Conservation (phyloP, 2,113 vertebrate species). For the Strix uralensis region DNA sequence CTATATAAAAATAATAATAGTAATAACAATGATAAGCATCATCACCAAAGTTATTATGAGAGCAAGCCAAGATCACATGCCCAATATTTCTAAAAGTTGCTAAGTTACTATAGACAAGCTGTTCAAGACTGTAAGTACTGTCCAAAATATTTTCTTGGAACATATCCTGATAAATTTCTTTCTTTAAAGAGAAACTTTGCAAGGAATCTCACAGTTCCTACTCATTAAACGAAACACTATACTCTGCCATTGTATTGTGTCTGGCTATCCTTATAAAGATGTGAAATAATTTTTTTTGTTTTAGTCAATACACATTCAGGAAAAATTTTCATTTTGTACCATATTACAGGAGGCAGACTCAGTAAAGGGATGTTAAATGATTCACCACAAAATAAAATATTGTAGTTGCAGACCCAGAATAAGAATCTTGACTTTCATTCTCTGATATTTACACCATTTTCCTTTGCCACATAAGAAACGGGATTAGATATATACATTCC, state of each 20-base stretch:
- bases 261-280: background rate
- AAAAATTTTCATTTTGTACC: background rate
- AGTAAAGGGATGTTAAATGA: background rate
- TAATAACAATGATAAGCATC: conserved; percentile 29
- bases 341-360: background rate
- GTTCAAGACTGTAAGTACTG: background rate
- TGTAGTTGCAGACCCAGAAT: background rate
- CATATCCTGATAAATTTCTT: background rate
- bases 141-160: background rate
- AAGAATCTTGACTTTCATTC: background rate
- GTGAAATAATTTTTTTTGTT: background rate
- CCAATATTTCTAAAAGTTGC: background rate
- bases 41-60: background rate
- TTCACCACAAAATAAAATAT: background rate
- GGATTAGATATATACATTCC: background rate
- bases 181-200: background rate
- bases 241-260: background rate
- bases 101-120: background rate
- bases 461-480: background rate
- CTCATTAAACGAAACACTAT: background rate
- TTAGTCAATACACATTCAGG: background rate
- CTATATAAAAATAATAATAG: conserved; percentile 47
- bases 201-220: background rate
- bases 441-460: background rate
- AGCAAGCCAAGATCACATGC: background rate